Evolutionary conservation across 64 coral and sea anemone species (phyloP).

Genomic region (Catalaphyllia jardinei): DNA sequence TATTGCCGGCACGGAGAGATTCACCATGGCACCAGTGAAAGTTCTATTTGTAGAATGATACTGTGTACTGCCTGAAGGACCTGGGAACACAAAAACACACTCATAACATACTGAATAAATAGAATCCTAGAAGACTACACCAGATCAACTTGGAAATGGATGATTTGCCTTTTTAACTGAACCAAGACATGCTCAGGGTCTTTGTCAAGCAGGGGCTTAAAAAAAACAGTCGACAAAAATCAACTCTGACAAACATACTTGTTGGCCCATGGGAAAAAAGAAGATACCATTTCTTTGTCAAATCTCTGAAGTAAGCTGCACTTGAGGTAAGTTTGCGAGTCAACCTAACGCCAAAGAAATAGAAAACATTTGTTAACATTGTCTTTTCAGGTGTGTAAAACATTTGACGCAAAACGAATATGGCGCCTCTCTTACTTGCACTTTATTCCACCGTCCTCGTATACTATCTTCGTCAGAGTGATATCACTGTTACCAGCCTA

Average conservation of each 20-base stretch:
- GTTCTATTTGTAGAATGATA: neutral
- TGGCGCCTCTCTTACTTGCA: constrained; percentile 34
- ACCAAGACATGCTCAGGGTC: no score
- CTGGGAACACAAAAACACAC: neutral
- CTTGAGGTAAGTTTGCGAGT: constrained; percentile 52
- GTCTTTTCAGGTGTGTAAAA: no score
- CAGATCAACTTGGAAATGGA: no score
- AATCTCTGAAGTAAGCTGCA: constrained; percentile 21
- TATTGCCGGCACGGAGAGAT: neutral
- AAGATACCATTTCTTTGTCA: constrained; percentile 54
- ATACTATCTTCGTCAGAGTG: neutral
- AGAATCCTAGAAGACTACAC: no score
- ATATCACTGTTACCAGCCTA: constrained; percentile 20
- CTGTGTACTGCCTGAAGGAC: neutral
- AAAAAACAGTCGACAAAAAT: no score
- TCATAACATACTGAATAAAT: no score
- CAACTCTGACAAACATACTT: constrained; percentile 7
- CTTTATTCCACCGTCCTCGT: constrained; percentile 38
- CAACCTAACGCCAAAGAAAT: neutral
- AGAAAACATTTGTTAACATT: neutral
- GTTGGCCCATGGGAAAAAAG: constrained; percentile 45
- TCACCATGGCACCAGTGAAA: constrained; percentile 15
- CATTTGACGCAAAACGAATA: no score
- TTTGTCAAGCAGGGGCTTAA: no score
- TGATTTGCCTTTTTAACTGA: no score